Conservation (phyloP, 2,888 invertebrate genomes). For the Protodeltote pygarga region DNA sequence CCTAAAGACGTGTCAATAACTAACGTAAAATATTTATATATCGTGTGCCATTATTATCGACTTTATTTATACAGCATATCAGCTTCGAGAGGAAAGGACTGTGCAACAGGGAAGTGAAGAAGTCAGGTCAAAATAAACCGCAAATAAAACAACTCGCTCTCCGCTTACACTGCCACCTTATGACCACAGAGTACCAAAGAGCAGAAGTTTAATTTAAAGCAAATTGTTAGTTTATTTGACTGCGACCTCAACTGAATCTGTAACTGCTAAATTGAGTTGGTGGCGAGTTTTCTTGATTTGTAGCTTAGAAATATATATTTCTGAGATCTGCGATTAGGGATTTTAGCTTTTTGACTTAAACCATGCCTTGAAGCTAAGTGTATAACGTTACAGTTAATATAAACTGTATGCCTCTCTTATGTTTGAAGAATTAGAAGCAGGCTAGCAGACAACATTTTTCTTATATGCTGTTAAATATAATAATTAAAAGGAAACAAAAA, state of each 20-base stretch:
- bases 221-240: conserved; percentile 51
- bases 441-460: too few species aligned
- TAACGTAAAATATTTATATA: neutral
- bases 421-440: too few species aligned
- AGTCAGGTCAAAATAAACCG: neutral
- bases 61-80: neutral
- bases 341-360: neutral
- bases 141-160: neutral
- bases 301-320: conserved; percentile 25
- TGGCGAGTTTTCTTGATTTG: conserved; percentile 31
- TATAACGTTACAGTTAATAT: too few species aligned
- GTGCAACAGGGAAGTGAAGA: too few species aligned
- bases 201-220: conserved; percentile 44
- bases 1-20: too few species aligned
- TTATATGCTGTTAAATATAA: too few species aligned
- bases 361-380: too few species aligned
- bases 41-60: neutral
- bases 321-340: neutral
- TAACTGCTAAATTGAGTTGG: conserved; percentile 29
- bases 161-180: neutral
- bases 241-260: conserved; percentile 26
- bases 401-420: too few species aligned
- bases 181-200: conserved; percentile 2
- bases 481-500: too few species aligned
- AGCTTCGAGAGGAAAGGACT: neutral